These are phyloP conservation scores for Leptinotarsa rubiginosa DNA, from an alignment of 2,888 invertebrate species.

Conservation along the genomic window DNA sequence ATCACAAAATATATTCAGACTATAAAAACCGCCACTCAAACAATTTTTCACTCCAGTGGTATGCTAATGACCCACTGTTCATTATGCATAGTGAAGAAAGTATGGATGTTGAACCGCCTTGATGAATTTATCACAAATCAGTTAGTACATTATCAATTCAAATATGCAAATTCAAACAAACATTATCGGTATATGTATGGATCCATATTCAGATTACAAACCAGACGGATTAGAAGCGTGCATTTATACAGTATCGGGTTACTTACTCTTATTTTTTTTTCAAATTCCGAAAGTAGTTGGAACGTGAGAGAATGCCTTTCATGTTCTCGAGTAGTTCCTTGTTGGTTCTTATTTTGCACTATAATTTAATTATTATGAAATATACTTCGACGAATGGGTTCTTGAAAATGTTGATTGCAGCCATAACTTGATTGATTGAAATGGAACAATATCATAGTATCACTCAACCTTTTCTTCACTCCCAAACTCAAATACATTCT, in stretches of 20 bases:
- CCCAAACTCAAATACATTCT: too few relatives aligned
- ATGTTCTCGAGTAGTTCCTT: conserved; percentile 1
- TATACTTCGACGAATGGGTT: not conserved
- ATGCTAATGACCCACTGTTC: conserved; percentile 30
- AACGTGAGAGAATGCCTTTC: conserved; percentile 8
- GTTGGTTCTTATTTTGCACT: not conserved
- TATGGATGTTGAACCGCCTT: conserved; percentile 23
- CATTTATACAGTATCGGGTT: conserved; percentile 19
- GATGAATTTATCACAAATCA: conserved; percentile 28
- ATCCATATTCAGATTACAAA: conserved; percentile 29
- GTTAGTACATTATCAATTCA: conserved; percentile 27
- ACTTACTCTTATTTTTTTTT: not conserved
- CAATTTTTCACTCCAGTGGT: conserved; percentile 18
- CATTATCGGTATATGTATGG: conserved; percentile 28
- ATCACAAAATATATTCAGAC: conserved; percentile 14
- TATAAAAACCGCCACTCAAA: not conserved
- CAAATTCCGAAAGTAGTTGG: not conserved
- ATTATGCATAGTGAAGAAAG: conserved; percentile 34
- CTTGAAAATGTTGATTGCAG: not conserved
- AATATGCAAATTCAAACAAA: conserved; percentile 24
- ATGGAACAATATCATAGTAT: too few relatives aligned
- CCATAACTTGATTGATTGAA: not conserved
- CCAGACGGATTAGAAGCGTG: conserved; percentile 14
- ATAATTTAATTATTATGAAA: conserved; percentile 11
- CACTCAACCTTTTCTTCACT: too few relatives aligned